A percentile compares a stretch with the other conserved stretches of the same genome.
These are phyloP conservation scores for Actias luna DNA, from an alignment of 2,888 invertebrate species.

Conservation along the genomic window DNA sequence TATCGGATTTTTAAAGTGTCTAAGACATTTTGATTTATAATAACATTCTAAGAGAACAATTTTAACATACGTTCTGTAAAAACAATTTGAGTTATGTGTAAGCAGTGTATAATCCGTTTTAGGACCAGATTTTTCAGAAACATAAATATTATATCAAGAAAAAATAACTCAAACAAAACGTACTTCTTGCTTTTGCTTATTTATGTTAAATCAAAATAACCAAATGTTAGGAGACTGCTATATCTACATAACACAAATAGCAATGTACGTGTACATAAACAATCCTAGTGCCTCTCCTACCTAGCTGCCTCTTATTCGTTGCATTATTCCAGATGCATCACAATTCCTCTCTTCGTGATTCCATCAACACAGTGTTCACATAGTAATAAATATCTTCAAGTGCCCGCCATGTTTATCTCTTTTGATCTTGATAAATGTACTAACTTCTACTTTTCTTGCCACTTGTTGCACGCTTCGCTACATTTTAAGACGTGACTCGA, in stretches of 20 bases:
- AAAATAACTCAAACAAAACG: no score
- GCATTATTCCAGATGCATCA: not conserved
- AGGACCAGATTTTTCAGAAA: no score
- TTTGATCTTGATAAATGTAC: constrained; percentile 9
- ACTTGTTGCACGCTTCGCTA: constrained; percentile 70
- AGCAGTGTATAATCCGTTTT: no score
- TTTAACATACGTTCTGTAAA: no score
- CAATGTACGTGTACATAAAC: not conserved
- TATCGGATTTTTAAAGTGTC: no score
- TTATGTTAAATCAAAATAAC: no score
- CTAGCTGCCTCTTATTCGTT: not conserved
- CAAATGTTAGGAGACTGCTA: not conserved
- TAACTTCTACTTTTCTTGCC: constrained; percentile 53
- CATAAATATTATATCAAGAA: no score
- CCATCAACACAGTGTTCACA: constrained; percentile 21
- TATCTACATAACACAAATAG: not conserved
- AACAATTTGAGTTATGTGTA: no score
- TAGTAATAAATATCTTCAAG: constrained; percentile 9
- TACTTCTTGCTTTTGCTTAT: no score
- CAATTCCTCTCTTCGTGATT: not conserved
- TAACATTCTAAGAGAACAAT: no score
- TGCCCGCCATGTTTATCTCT: constrained; percentile 11
- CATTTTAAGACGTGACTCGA: constrained; percentile 67
- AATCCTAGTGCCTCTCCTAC: not conserved
- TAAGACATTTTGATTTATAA: no score